Base-by-base conservation (phyloP, 2,888 invertebrate genomes). In the Polymixis lichenea region DNA sequence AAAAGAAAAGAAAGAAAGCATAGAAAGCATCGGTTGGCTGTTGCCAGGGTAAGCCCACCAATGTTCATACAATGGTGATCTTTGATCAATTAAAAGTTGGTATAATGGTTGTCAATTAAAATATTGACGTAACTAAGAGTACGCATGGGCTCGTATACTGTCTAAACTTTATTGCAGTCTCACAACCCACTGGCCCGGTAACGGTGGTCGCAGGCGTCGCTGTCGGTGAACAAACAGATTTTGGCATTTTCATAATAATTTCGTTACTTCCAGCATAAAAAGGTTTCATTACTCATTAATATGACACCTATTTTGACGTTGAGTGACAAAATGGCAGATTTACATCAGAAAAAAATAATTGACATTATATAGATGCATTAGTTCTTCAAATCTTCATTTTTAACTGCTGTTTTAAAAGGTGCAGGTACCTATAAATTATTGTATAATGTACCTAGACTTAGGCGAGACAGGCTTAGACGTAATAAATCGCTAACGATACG, bases 371-470 rank as follows among this genome's bases (percentile, higher is more conserved):
- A 60, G 11, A 4, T 25, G 22, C 43, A 78, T 32, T 22, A 51
- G 46, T 55, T 46, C 13, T 62, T 43, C 4, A 11, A 8, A 11
- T 58, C 0, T 22, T 53, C 49, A 38, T 58, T 58, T 78, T 19
- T 69, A 69, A 2, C n/a, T 51, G 49, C 60, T 69, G 17, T 17
- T 60, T 69, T 65, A 49, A 51, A 15, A 68, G 68, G 19, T 46
- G 73, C 67, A 79, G 80, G 58, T 80, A 55, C 6, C 6, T 38
- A 5, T 38, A n/a, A 15, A 79, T 25, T 15, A 19, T 19, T 72
- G 43, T 28, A 15, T 28, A 69, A 28, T 22, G 1, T n/a, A 43
- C 15, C 25, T 51, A 51, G 25, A 70, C 22, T 7, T 28, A 46
- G n/a, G 7, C 1, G 25, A n/a, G 2, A 49, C 6, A 49, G 25